These are phyloP conservation scores for Archilochus colubris DNA, from an alignment of 2,113 vertebrate genomes.

Conservation along the genomic window DNA sequence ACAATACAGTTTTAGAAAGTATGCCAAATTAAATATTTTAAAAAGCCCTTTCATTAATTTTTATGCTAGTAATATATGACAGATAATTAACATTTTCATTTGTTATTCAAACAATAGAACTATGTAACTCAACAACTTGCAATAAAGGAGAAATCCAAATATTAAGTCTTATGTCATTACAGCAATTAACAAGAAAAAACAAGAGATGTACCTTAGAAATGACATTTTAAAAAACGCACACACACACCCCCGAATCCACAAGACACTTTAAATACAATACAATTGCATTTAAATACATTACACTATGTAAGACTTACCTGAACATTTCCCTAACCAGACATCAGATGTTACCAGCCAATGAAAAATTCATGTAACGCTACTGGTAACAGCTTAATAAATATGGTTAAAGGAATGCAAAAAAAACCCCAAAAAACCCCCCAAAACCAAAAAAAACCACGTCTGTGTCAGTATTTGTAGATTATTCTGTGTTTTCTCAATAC, in stretches of 20 bases:
- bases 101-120: neutral
- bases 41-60: neutral
- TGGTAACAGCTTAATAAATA: neutral
- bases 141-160: neutral
- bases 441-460: neutral
- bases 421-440: neutral
- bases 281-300: neutral
- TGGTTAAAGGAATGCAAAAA: neutral
- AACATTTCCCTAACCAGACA: neutral
- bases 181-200: neutral
- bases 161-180: neutral
- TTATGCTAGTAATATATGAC: neutral
- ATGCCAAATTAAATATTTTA: neutral
- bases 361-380: neutral
- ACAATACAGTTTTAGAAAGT: neutral
- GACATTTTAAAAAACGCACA: neutral
- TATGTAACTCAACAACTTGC: neutral
- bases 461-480: neutral
- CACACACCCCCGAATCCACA: neutral
- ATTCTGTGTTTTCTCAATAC: neutral
- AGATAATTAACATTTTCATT: neutral
- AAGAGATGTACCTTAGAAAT: neutral
- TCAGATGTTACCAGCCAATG: neutral
- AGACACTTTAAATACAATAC: neutral
- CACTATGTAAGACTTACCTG: constrained; percentile 34